These are phyloP conservation scores for Hypocryptadius cinnamomeus DNA, from an alignment of 2,113 vertebrate species.

Conservation along the genomic window DNA sequence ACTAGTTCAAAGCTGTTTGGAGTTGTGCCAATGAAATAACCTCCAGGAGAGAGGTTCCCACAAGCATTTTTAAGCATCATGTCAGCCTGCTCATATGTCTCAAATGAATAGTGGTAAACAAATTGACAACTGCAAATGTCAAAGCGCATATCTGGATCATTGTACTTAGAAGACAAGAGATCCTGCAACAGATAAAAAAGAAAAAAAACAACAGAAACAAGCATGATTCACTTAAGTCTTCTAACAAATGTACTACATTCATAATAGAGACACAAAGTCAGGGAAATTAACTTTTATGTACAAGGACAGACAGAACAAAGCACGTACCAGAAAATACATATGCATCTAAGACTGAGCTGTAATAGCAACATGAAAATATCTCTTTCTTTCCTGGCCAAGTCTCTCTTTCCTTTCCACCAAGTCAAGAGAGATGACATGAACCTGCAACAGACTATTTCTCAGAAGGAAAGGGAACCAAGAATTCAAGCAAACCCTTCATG, in stretches of 20 bases:
- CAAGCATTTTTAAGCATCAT: conserved; percentile 95
- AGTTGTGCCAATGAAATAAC: conserved; percentile 97
- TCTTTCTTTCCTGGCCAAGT: background rate
- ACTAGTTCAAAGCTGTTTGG: conserved; percentile 92
- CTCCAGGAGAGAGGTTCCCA: conserved; percentile 85
- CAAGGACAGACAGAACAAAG: background rate
- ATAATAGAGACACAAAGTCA: background rate
- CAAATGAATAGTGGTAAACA: conserved; percentile 96
- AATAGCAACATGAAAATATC: background rate
- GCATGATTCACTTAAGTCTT: background rate
- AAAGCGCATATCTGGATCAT: conserved; percentile 73
- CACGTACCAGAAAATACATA: background rate
- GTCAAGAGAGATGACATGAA: background rate
- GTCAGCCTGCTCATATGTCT: conserved; percentile 87
- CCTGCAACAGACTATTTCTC: background rate
- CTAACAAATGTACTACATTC: background rate
- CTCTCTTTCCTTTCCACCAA: background rate
- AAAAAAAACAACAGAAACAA: background rate
- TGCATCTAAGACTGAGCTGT: background rate
- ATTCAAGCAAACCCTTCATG: background rate
- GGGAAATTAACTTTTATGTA: background rate
- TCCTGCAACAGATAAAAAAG: conserved; percentile 72
- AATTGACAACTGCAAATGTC: conserved; percentile 98
- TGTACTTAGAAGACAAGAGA: conserved; percentile 78
- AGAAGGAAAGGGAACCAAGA: background rate